A percentile compares a stretch with the other conserved stretches of the same genome.
Conservation (phyloP, 2,888 invertebrate genomes). For the Ochropacha duplaris region DNA sequence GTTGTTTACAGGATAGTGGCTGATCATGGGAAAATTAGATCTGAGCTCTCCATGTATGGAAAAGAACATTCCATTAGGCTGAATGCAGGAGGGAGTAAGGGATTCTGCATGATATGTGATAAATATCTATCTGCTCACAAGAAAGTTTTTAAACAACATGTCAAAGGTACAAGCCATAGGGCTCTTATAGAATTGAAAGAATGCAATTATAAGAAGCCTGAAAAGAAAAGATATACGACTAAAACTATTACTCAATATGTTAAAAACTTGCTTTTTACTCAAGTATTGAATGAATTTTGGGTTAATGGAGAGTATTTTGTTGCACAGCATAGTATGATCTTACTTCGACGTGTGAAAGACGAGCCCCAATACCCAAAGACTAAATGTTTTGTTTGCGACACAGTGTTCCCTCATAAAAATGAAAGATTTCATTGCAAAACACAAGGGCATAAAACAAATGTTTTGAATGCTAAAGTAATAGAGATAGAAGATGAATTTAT, state of each 20-base stretch:
- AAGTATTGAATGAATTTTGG: conserved; percentile 21
- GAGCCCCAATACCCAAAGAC: conserved; percentile 30
- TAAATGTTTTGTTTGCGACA: conserved; percentile 53
- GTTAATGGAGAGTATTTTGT: conserved; percentile 35
- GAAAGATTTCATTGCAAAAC: conserved; percentile 41
- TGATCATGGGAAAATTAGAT: conserved; percentile 51
- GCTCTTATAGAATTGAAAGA: conserved; percentile 49
- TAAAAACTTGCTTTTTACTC: conserved; percentile 4
- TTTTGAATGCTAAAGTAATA: conserved; percentile 37
- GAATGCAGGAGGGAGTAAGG: conserved; percentile 50
- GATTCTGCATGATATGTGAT: conserved; percentile 54
- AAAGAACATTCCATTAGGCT: conserved; percentile 48
- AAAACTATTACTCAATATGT: conserved; percentile 6
- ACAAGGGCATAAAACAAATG: conserved; percentile 37
- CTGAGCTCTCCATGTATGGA: conserved; percentile 48
- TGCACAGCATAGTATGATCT: conserved; percentile 35
- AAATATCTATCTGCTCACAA: conserved; percentile 42
- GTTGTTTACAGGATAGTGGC: conserved; percentile 10
- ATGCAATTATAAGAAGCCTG: conserved; percentile 16
- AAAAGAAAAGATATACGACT: conserved; percentile 17
- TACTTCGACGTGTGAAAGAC: conserved; percentile 31
- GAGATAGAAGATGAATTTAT: conserved; percentile 39
- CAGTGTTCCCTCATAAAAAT: conserved; percentile 23
- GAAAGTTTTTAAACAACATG: conserved; percentile 44
- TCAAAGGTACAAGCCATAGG: conserved; percentile 42